These are phyloP conservation scores for Odocoileus virginianus DNA, from an alignment of 2,113 vertebrate genomes.

Conservation along the genomic window DNA sequence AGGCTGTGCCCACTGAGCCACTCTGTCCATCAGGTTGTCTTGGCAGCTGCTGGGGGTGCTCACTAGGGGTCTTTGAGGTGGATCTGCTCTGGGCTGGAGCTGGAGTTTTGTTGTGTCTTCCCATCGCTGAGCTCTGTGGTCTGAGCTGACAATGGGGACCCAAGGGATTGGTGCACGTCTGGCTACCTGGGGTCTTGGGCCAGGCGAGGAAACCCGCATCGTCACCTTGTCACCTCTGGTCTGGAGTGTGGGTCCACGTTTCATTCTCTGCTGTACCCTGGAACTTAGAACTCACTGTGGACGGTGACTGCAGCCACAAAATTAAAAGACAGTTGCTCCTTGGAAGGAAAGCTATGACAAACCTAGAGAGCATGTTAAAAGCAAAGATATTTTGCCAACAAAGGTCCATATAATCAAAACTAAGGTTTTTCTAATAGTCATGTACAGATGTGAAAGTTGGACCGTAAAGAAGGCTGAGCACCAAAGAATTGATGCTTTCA, in stretches of 20 bases:
- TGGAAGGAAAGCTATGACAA: background rate
- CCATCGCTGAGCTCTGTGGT: slow-evolving; percentile 3
- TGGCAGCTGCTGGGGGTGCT: background rate
- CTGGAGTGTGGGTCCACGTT: background rate
- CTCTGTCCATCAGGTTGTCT: slow-evolving; percentile 48
- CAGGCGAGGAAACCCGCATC: background rate
- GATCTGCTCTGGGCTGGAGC: background rate
- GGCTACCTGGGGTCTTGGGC: background rate
- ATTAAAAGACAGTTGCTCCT: background rate
- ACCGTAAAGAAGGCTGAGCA: background rate
- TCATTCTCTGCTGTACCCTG: background rate
- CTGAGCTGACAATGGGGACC: background rate
- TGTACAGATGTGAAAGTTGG: background rate
- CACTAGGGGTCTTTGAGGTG: background rate
- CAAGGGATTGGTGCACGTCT: background rate
- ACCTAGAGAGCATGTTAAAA: background rate
- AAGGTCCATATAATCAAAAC: background rate
- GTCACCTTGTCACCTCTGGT: background rate
- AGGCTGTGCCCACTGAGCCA: slow-evolving; percentile 52
- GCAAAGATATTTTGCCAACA: background rate
- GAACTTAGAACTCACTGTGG: background rate
- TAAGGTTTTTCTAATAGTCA: background rate
- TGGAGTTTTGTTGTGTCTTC: background rate
- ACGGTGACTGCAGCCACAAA: rapidly evolving
- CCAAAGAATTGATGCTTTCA: background rate